Evolutionary conservation across 2,888 invertebrate genomes (phyloP), one percentile per base, ranked within the genome.

Genomic region (Meteorus cinctellus): DNA sequence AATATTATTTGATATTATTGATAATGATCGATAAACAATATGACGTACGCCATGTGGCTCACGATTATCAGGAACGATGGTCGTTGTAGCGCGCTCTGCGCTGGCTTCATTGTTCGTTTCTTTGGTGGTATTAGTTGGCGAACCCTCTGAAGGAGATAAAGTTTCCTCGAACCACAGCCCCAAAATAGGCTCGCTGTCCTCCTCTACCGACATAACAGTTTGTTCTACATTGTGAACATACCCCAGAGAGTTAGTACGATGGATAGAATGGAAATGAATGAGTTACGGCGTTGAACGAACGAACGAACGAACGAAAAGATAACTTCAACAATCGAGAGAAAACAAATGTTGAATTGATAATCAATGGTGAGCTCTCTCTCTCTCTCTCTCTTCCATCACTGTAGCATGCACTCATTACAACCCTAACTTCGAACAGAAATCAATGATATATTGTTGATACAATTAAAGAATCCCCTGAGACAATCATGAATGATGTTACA

Each of bases 141-240:
- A 85, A 66, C 86, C 87, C 77, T 95, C 95, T 0, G 94, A 94
- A 1, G 97, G 96, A 31, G 96, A 96, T 14, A 98, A 91, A 0
- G 97, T 97, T 86, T 97, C 97, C 88, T 98, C 97, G 90, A 98
- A 97, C 97, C 97, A 98, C 81, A 96, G 93, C 0, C 98, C 98
- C 82, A 97, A 92, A 78, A 97, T 93, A 5, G 96, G 96, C 90
- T 97, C 96, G 89, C 95, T 95, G 88, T 95, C 95, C 85, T 93
- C 93, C 91, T 94, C 94, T 93, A 85, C 84, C 83, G 85, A 86
- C 85, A 87, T 83, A 87, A 86, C 83, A 87, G 84, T 86, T 86
- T 85, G 84, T 85, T 86, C 84, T 84, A 85, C 83, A 82, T 83
- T 83, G 83, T 81, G 83, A 84, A 84, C 83, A 85, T 81, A 84